Evolutionary conservation across 2,113 vertebrate genomes (phyloP).

Genomic region (Pagrus major): DNA sequence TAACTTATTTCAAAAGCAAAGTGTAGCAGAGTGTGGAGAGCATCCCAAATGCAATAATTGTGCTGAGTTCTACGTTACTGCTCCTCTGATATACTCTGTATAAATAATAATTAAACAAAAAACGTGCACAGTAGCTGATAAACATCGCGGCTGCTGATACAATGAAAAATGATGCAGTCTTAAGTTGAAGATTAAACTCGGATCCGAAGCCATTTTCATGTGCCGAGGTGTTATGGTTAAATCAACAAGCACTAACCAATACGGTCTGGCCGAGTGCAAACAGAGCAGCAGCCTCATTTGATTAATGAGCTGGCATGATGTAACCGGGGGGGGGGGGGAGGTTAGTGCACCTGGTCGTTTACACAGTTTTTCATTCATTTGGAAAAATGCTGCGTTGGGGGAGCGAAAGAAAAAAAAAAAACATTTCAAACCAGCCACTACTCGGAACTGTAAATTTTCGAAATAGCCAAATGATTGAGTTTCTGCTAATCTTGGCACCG

Average conservation of each 20-base stretch:
- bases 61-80: not conserved
- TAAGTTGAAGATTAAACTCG: conserved; percentile 70
- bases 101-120: not conserved
- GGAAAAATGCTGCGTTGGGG: conserved; percentile 52
- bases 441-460: conserved; percentile 47
- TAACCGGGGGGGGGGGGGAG: conserved; percentile 66
- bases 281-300: conserved; percentile 72
- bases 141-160: conserved; percentile 11
- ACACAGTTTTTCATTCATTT: conserved; percentile 77
- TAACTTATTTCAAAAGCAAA: not conserved
- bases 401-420: conserved; percentile 41
- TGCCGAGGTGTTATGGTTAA: conserved; percentile 74
- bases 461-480: conserved; percentile 58
- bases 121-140: not conserved
- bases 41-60: not conserved
- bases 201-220: conserved; percentile 65
- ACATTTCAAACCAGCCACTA: conserved; percentile 40
- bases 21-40: not conserved
- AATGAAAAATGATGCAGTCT: conserved; percentile 48
- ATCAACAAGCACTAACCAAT: conserved; percentile 76
- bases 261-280: conserved; percentile 72
- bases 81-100: not conserved
- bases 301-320: conserved; percentile 81
- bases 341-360: conserved; percentile 74
- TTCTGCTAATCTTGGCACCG: conserved; percentile 59